Evolutionary conservation across 2,888 invertebrate species (phyloP).

Genomic region (Drosophila rellima): DNA sequence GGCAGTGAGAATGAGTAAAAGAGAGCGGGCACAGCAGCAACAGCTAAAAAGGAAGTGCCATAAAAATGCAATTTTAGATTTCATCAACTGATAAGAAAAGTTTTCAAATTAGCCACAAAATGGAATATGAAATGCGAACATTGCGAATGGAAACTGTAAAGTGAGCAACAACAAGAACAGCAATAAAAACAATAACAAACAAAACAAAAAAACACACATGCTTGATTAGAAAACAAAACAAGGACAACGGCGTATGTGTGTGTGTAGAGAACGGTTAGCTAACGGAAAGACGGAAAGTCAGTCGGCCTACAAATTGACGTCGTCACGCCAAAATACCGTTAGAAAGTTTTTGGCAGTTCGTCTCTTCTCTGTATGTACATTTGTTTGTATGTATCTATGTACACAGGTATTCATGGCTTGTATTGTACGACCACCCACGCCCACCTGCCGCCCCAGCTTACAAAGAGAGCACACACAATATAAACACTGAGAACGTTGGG

Average conservation of each 20-base stretch:
- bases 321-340: conserved; percentile 81
- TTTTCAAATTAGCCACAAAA: conserved; percentile 80
- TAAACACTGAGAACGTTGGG: conserved; percentile 5
- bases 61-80: conserved; percentile 83
- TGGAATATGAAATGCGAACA: conserved; percentile 69
- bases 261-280: conserved; percentile 30
- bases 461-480: conserved; percentile 2
- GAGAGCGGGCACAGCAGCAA: conserved; percentile 13
- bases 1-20: conserved; percentile 5
- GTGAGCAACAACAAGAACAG: conserved; percentile 62
- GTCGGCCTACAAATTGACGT: conserved; percentile 72
- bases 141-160: conserved; percentile 77
- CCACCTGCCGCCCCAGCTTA: conserved; percentile 39
- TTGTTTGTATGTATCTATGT: neutral
- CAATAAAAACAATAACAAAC: conserved; percentile 38
- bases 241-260: conserved; percentile 44
- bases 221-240: conserved; percentile 76
- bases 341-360: conserved; percentile 62
- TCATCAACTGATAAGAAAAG: conserved; percentile 82
- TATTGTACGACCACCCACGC: conserved; percentile 57
- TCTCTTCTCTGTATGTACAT: neutral
- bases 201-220: conserved; percentile 45
- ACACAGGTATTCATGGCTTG: conserved; percentile 4
- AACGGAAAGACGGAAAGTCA: conserved; percentile 35
- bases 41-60: conserved; percentile 75